Conservation (phyloP, 2,888 invertebrate species). For the Drosophila limbata region DNA sequence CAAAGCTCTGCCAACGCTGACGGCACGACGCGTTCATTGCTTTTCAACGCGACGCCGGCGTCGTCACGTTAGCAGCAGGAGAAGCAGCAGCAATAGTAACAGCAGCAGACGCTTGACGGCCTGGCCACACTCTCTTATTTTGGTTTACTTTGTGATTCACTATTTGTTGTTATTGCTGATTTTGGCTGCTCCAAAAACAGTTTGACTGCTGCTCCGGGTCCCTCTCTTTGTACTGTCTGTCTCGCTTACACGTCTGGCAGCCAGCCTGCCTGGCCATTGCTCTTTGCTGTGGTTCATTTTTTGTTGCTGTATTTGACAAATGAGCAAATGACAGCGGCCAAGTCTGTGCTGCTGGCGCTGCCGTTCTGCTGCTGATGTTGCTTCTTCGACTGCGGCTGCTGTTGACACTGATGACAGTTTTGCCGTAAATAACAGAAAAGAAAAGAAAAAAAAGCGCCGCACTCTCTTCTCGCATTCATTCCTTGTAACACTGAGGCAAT, state of each 20-base stretch:
- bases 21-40: constrained; percentile 10
- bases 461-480: constrained; percentile 14
- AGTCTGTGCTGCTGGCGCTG: constrained; percentile 53
- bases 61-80: constrained; percentile 30
- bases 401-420: constrained; percentile 64
- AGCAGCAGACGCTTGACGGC: constrained; percentile 18
- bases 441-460: constrained; percentile 31
- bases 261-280: constrained; percentile 45
- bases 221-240: constrained; percentile 23
- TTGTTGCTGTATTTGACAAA: constrained; percentile 59
- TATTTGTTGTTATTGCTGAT: constrained; percentile 25
- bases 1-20: constrained; percentile 1
- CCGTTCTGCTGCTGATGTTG: constrained; percentile 7
- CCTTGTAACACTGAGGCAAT: constrained; percentile 35
- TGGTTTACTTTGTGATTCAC: constrained; percentile 34
- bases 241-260: constrained; percentile 9
- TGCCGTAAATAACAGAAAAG: constrained; percentile 50
- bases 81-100: neutral
- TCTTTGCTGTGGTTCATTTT: constrained; percentile 29
- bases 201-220: constrained; percentile 32
- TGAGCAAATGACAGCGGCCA: constrained; percentile 70
- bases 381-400: constrained; percentile 22
- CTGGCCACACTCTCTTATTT: constrained; percentile 34
- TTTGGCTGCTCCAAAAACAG: constrained; percentile 18
- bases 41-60: constrained; percentile 19